Base-by-base conservation (phyloP, 2,888 invertebrate species). In the Cryptocheilus praepositus region DNA sequence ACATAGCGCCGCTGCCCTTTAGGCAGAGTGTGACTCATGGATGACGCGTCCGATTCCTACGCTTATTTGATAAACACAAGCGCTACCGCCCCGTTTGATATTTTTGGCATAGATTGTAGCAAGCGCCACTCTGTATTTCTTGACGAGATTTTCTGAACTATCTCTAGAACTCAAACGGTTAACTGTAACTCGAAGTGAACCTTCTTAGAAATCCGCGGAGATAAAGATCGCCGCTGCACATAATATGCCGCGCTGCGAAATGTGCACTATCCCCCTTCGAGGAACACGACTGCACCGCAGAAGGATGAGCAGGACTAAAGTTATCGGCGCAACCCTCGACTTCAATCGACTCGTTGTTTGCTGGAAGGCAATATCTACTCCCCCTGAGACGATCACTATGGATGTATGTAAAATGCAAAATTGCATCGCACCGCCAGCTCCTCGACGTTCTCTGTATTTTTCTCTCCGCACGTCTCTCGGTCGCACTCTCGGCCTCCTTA, bases 361-460 rank as follows among this genome's bases (percentile, higher is more conserved):
- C 18, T 18, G 49, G 3, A n/a, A 49, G 49, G 49, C 49, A 55
- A 56, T 65, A 43, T 25, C 21, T 46, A 51, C 53, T 36, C n/a
- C 51, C 65, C 56, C 13, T 51, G 63, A 58, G 65, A 36, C 55
- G 54, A 78, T 80, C 71, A 67, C 61, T 74, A 81, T 79, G 78
- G 73, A 83, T 81, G 73, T 79, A 84, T 83, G 84, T 76, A 82
- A 85, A 85, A 74, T 78, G 71, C 64, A 64, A 76, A 79, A 85
- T 85, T 82, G 71, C 74, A 85, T 81, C 80, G 70, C 62, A 69
- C 46, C 52, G 56, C 59, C 36, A 46, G 16, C n/a, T n/a, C n/a
- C n/a, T n/a, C n/a, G n/a, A n/a, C n/a, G n/a, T n/a, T n/a, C n/a
- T n/a, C n/a, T 45, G 51, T 52, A 66, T 61, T 21, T 56, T 69